phyloP scores from a whole-genome alignment of 2,888 invertebrate genomes.

The Calameuta filiformis region DNA sequence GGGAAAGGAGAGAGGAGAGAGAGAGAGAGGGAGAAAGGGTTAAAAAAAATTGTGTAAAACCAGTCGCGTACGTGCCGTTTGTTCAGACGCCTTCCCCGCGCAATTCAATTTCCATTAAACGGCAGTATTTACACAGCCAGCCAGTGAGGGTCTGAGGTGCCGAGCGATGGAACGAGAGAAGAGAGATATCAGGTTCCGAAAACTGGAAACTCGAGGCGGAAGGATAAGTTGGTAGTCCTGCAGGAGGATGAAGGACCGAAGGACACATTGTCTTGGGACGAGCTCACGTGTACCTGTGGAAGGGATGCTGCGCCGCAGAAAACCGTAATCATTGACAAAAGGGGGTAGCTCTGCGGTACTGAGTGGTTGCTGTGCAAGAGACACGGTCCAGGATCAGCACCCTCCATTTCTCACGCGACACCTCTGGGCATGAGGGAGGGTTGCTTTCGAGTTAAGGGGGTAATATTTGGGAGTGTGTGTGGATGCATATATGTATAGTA shows the following conservation, averaged over 20 bases:
- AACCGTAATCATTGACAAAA: conserved; percentile 42
- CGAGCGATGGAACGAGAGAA: conserved; percentile 14
- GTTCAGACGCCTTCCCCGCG: conserved; percentile 19
- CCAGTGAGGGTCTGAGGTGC: conserved; percentile 17
- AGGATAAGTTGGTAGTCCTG: not conserved
- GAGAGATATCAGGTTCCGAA: conserved; percentile 1
- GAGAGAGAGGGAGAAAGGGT: not conserved
- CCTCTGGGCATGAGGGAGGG: conserved; percentile 11
- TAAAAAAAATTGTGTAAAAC: not conserved
- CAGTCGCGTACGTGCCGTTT: not conserved
- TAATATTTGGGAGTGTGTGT: not conserved
- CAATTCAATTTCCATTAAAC: conserved; percentile 40
- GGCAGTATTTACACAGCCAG: conserved; percentile 35
- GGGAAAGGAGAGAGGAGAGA: not conserved
- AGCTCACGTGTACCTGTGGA: not conserved
- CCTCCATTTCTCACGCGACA: conserved; percentile 52
- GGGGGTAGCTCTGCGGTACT: conserved; percentile 24
- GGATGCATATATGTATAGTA: not conserved
- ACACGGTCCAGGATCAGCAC: conserved; percentile 16
- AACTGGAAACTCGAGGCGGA: not conserved
- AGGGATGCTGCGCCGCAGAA: conserved; percentile 26
- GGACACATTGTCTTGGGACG: not conserved
- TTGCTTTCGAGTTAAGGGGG: not conserved
- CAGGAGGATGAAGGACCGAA: not conserved
- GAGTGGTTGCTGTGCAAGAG: conserved; percentile 16